phyloP scores from a whole-genome alignment of 2,113 vertebrate species.

The Diadophis punctatus region DNA sequence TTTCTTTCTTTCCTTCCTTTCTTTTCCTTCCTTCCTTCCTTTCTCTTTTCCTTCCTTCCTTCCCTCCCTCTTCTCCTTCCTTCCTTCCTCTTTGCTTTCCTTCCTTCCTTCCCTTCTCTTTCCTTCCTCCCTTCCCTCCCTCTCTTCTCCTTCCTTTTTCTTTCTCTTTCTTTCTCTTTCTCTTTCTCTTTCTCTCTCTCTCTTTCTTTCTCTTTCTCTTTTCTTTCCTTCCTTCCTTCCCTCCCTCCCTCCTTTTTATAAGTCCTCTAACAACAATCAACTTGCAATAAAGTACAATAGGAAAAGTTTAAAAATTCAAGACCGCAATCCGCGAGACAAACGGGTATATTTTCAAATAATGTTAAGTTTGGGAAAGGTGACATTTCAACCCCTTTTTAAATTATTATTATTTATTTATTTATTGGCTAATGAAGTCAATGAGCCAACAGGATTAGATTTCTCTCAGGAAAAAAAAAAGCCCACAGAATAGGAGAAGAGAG shows the following conservation, averaged over 20 bases:
- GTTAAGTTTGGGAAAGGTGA: background rate
- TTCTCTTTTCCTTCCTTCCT: background rate
- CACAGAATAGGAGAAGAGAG: constrained; percentile 25
- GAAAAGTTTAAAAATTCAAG: background rate
- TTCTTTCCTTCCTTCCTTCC: background rate
- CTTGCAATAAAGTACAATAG: background rate
- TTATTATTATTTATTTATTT: no score
- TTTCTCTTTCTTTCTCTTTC: background rate
- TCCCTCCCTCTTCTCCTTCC: background rate
- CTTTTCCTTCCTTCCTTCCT: no score
- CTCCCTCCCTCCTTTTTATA: background rate
- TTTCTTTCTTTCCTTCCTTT: background rate
- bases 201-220: background rate
- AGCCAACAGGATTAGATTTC: background rate
- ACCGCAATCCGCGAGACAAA: background rate
- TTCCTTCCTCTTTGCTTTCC: background rate
- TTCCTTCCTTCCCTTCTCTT: constrained; percentile 6
- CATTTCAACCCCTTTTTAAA: background rate
- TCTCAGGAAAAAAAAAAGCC: background rate
- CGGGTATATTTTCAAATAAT: background rate
- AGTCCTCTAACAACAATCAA: background rate
- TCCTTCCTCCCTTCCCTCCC: background rate
- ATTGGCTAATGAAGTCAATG: background rate
- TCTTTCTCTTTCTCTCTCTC: no score
- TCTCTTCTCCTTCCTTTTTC: background rate